Evolutionary conservation across 2,113 vertebrate species (phyloP).

Genomic region (Pelodiscus sinensis): DNA sequence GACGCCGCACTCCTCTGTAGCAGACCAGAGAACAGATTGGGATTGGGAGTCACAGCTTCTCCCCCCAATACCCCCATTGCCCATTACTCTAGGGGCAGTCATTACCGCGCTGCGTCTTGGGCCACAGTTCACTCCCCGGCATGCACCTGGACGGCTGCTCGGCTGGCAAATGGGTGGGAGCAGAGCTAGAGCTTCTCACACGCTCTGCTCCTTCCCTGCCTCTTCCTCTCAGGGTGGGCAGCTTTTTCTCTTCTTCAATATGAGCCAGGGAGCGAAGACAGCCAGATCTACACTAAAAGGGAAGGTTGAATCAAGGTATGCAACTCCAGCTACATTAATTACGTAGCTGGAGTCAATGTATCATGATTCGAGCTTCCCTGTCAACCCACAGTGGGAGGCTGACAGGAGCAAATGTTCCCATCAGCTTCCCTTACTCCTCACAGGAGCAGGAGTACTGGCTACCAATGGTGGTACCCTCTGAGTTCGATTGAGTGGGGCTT

Average conservation of each 20-base stretch:
- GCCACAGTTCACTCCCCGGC: not conserved
- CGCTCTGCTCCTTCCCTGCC: not conserved
- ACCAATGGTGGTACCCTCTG: too few species aligned
- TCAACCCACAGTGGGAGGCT: too few species aligned
- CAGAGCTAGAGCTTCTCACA: fast-evolving
- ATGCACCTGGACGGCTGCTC: not conserved
- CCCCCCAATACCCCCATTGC: not conserved
- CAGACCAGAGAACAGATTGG: not conserved
- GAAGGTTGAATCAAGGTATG: too few species aligned
- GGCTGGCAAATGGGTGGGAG: not conserved
- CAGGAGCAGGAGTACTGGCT: too few species aligned
- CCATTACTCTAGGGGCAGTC: not conserved
- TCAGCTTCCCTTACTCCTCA: too few species aligned
- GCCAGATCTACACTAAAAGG: not conserved
- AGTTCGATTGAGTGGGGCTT: not conserved
- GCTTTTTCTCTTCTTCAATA: not conserved
- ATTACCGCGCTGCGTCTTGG: not conserved
- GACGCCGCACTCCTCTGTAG: not conserved
- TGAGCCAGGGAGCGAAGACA: not conserved
- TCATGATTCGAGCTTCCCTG: too few species aligned
- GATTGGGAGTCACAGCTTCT: not conserved
- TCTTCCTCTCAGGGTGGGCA: not conserved
- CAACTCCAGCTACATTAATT: too few species aligned
- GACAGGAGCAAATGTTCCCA: too few species aligned
- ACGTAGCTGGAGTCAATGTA: too few species aligned